Evolutionary conservation across 2,888 invertebrate genomes (phyloP), one percentile per base, ranked within the genome.

Genomic region (Drosophila ezoana): DNA sequence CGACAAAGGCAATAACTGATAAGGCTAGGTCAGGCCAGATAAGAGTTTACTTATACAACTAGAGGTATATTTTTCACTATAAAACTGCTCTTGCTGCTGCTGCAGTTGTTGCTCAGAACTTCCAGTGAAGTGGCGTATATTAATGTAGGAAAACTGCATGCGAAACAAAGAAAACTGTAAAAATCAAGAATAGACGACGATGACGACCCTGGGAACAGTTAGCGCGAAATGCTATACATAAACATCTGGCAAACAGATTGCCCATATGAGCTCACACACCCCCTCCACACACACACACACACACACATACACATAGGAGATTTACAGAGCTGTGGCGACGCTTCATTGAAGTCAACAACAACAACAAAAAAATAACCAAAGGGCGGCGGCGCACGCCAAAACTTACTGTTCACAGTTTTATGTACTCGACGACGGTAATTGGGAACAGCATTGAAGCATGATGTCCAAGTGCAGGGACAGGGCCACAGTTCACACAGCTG

Each of bases 201-300:
- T 59, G 71, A 65, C 47, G 72, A 63, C 78, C 81, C 87, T 78
- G 78, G 68, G 57, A 61, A 74, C 75, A 75, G 85, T 85, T 79
- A 66, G 54, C 75, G 43, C 60, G 63, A 80, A 87, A 51, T 58
- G 64, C 51, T 20, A 44, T 47, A 57, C 47, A 59, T 54, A 45
- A 76, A 88, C 86, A 88, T 83, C 87, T 83, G 82, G 82, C 65
- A 60, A 60, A 58, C 81, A 82, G 82, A 85, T 87, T 82, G 85
- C 41, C 13, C 43, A 57, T 45, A 18, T 49, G 44, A 52, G 37
- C 10, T 48, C 45, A 40, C 9, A 43, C 35, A 68, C 11, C 28
- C 28, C 28, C 28, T 28, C 28, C 28, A 28, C 0, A 28, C 41
- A 18, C 11, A 67, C n/a, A 18, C 13, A 44, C 18, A 40, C 16